Base-by-base conservation (phyloP, 2,888 invertebrate species). In the Vannuccia rotundouncinata region DNA sequence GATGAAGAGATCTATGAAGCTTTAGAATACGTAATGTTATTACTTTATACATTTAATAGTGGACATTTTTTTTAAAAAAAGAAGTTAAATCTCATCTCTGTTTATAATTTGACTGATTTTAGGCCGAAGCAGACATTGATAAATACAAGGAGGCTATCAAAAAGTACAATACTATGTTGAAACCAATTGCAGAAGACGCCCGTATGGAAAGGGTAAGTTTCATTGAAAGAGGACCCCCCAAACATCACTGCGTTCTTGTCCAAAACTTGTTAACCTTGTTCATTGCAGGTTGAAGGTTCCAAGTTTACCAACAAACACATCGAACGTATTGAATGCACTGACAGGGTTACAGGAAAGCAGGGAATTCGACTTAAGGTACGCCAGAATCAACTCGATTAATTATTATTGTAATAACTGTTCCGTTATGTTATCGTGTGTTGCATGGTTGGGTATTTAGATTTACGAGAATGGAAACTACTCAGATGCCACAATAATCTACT, bases 301-400 rank as follows among this genome's bases (percentile, higher is more conserved):
- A 81, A 83, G 10, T 87, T 85, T 82, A 85, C 82, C 45, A 84
- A 86, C 84, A 83, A 85, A 59, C 86, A 87, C 82, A 87, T 87
- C 25, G 73, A 73, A 73, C 2, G 5, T 2, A 73, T 13, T 5
- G 81, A 84, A 0, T 81, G 82, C 27, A 84, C 85, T 74, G 83
- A 85, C 79, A 81, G 84, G 29, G 81, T 86, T 75, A 85, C 86
- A 5, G 87, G 87, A 31, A 82, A 81, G 1, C 84, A 84, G 79
- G 87, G 87, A n/a, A 79, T 87, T 10, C 83, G 84, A 79, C 84
- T 87, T 0, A 87, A 85, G 85, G 87, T 87, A 79, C 82, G 80
- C n/a, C 10, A n/a, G 45, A 10, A 45, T 10, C 17, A 45, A 5
- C 5, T 45, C 5, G 45, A 45, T 45, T 45, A 17, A 45, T 45